These are phyloP conservation scores for Acrocephalus kingi DNA, from an alignment of 2,113 vertebrate genomes.

Conservation along the genomic window DNA sequence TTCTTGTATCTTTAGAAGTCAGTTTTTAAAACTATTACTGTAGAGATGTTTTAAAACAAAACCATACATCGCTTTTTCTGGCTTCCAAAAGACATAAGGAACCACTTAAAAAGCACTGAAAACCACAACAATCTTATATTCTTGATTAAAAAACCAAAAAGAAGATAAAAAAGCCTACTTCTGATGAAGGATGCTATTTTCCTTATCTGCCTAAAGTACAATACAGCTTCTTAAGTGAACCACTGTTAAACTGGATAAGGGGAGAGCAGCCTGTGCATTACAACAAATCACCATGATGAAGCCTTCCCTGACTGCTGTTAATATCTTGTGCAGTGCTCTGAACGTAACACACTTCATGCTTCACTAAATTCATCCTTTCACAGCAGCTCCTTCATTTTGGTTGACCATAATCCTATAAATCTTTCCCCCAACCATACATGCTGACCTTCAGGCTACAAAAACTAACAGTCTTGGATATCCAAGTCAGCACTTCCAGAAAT, in stretches of 20 bases:
- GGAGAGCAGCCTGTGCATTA: not conserved
- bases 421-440: not conserved
- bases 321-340: not conserved
- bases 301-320: not conserved
- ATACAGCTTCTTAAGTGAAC: not conserved
- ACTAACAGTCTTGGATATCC: not conserved
- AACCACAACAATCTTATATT: not conserved
- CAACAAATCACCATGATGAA: constrained; percentile 28
- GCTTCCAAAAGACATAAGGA: not conserved
- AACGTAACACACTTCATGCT: constrained; percentile 11
- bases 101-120: not conserved
- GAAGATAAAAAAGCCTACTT: not conserved
- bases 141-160: not conserved
- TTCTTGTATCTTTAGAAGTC: not conserved
- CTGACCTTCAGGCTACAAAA: constrained; percentile 35
- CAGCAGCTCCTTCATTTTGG: constrained; percentile 13
- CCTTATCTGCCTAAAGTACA: not conserved
- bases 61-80: not conserved
- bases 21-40: not conserved
- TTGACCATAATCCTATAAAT: constrained; percentile 12
- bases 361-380: not conserved
- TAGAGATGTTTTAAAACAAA: not conserved
- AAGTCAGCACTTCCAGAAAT: not conserved
- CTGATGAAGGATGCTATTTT: not conserved
- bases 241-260: not conserved